Percentiles rank a stretch among this genome's conserved stretches.
phyloP scores from a whole-genome alignment of 92 coral and sea anemone species.

The Meandrina meandrites region DNA sequence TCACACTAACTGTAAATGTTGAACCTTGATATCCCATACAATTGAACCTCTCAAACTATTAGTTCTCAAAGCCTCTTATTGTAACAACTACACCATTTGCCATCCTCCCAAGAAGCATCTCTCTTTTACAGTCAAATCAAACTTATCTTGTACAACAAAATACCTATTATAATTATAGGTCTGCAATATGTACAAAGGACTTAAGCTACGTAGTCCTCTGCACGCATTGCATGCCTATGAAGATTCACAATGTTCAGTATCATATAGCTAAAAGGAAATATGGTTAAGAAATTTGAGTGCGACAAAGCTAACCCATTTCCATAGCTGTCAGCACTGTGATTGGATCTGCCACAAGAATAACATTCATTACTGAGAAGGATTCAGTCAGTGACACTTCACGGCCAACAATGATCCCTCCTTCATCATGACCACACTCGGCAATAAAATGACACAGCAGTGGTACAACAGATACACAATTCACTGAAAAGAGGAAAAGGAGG shows the following conservation, averaged over 20 bases:
- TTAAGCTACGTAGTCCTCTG: not conserved
- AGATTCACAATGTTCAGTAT: not conserved
- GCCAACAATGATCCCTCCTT: constrained; percentile 90
- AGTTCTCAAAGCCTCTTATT: no score
- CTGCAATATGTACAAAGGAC: not conserved
- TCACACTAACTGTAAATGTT: no score
- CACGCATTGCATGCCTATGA: not conserved
- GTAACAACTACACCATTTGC: no score
- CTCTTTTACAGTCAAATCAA: not conserved
- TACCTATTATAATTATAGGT: not conserved
- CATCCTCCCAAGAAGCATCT: no score
- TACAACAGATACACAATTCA: constrained; percentile 71
- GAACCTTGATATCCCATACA: no score
- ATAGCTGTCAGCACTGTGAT: constrained; percentile 78
- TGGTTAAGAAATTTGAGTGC: not conserved
- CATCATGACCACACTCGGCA: constrained; percentile 95
- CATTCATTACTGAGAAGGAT: constrained; percentile 84
- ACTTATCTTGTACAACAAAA: not conserved
- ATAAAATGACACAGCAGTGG: constrained; percentile 84
- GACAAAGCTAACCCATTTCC: constrained; percentile 64
- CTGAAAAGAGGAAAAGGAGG: constrained; percentile 20
- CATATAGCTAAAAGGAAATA: not conserved
- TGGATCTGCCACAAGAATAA: constrained; percentile 82
- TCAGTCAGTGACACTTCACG: constrained; percentile 81
- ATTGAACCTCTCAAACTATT: no score